A percentile compares a stretch with the other conserved stretches of the same genome.
Evolutionary conservation across 2,797 vertebrate species (phyloP).

Genomic region (Cyprinodon diabolis): DNA sequence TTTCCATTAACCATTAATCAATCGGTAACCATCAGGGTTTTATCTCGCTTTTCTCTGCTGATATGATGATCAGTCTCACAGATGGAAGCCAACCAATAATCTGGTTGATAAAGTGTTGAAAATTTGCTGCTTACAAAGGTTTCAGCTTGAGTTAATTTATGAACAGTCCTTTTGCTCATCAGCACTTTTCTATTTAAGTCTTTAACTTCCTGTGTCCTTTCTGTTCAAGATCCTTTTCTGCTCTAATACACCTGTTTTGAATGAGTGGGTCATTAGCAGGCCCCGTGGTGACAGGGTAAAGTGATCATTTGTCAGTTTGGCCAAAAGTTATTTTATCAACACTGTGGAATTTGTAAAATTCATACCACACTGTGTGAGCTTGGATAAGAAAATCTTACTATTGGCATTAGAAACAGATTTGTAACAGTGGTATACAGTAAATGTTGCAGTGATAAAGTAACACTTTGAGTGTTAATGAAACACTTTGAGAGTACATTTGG

Average conservation of each 20-base stretch:
- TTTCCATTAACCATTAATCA: too few relatives aligned
- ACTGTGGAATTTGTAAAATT: too few relatives aligned
- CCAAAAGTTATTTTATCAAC: neutral
- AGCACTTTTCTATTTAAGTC: neutral
- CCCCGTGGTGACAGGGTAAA: neutral
- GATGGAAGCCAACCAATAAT: neutral
- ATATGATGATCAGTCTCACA: neutral
- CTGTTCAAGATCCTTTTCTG: neutral
- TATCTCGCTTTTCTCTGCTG: too few relatives aligned
- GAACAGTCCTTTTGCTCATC: neutral
- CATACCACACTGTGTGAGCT: too few relatives aligned
- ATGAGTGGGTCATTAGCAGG: neutral
- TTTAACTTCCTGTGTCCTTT: neutral
- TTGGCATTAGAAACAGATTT: too few relatives aligned
- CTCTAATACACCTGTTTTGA: neutral
- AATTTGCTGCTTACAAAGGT: neutral
- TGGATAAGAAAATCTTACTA: too few relatives aligned
- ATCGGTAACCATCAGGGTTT: too few relatives aligned
- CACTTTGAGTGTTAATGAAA: too few relatives aligned
- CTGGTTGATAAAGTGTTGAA: neutral
- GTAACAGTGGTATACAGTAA: too few relatives aligned
- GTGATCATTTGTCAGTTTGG: neutral
- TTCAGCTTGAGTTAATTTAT: neutral
- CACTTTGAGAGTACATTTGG: too few relatives aligned
- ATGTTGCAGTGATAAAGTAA: too few relatives aligned